Evolutionary conservation across 2,888 invertebrate species (phyloP).

Genomic region (Drosophila maculinotata): DNA sequence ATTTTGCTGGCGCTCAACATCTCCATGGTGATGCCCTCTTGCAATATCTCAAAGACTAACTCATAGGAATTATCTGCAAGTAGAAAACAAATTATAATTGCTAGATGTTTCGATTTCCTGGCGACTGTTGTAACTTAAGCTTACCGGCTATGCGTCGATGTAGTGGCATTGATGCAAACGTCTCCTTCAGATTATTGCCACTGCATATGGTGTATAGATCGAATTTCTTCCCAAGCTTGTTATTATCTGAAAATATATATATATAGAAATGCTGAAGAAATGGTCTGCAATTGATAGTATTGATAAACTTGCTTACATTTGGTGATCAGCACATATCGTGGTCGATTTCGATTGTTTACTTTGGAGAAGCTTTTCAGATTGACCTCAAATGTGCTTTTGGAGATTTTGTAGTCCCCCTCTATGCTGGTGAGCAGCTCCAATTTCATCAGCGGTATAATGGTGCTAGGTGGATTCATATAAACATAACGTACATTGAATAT

Average conservation of each 20-base stretch:
- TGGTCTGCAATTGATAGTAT: background rate
- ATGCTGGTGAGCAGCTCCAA: slow-evolving; percentile 78
- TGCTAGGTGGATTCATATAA: slow-evolving; percentile 55
- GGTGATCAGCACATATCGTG: slow-evolving; percentile 66
- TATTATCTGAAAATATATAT: slow-evolving; percentile 17
- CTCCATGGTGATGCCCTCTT: slow-evolving; percentile 38
- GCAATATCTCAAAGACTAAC: slow-evolving; percentile 64
- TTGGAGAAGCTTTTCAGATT: slow-evolving; percentile 46
- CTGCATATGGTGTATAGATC: slow-evolving; percentile 65
- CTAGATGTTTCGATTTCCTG: background rate
- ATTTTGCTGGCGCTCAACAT: slow-evolving; percentile 30
- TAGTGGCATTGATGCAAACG: slow-evolving; percentile 65
- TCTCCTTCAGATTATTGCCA: slow-evolving; percentile 27
- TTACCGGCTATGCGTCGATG: slow-evolving; percentile 58
- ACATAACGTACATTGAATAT: background rate
- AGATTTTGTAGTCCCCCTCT: slow-evolving; percentile 67
- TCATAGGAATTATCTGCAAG: slow-evolving; percentile 37
- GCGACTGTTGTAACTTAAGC: background rate
- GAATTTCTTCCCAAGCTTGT: slow-evolving; percentile 35
- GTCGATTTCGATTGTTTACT: slow-evolving; percentile 33
- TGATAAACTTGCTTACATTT: slow-evolving; percentile 60
- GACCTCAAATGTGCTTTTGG: slow-evolving; percentile 49
- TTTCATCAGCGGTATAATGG: slow-evolving; percentile 82
- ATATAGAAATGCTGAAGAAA: background rate
- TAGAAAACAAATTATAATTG: background rate